A percentile compares a stretch with the other conserved stretches of the same genome.
phyloP scores from a whole-genome alignment of 2,797 vertebrate genomes.

The Limnodromus scolopaceus region DNA sequence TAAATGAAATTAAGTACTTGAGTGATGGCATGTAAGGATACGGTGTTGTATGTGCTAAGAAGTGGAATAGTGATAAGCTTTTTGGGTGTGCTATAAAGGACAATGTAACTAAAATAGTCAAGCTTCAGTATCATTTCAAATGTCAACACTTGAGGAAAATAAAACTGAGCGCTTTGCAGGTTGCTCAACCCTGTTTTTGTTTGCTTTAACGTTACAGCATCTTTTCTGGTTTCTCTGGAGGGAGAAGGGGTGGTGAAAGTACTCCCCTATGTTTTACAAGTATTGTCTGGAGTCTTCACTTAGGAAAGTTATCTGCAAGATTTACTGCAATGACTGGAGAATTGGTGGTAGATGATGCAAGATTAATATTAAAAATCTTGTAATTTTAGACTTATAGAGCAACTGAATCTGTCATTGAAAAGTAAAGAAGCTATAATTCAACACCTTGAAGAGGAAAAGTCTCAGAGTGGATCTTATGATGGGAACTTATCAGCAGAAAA shows the following conservation, averaged over 20 bases:
- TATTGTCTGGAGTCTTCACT: neutral
- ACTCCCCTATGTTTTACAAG: neutral
- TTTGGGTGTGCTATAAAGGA: neutral
- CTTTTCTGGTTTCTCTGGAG: neutral
- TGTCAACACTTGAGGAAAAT: neutral
- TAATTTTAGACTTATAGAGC: conserved; percentile 84
- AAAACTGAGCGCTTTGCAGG: neutral
- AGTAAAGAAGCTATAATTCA: conserved; percentile 85
- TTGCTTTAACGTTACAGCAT: neutral
- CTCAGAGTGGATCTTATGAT: conserved; percentile 63
- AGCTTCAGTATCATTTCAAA: neutral
- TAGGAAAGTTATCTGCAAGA: neutral
- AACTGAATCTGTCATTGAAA: conserved; percentile 84
- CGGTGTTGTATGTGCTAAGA: neutral
- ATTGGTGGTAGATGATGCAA: conserved; percentile 33
- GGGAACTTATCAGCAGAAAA: conserved; percentile 70
- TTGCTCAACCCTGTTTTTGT: neutral
- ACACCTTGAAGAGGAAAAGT: conserved; percentile 76
- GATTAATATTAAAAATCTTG: conserved; percentile 71
- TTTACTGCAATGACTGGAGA: neutral
- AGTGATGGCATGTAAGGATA: neutral
- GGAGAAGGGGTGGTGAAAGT: neutral
- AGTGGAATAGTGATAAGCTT: neutral
- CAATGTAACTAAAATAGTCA: neutral
- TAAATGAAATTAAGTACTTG: neutral